Conservation (phyloP, 2,888 invertebrate species). For the Sphaerophoria rueppellii region DNA sequence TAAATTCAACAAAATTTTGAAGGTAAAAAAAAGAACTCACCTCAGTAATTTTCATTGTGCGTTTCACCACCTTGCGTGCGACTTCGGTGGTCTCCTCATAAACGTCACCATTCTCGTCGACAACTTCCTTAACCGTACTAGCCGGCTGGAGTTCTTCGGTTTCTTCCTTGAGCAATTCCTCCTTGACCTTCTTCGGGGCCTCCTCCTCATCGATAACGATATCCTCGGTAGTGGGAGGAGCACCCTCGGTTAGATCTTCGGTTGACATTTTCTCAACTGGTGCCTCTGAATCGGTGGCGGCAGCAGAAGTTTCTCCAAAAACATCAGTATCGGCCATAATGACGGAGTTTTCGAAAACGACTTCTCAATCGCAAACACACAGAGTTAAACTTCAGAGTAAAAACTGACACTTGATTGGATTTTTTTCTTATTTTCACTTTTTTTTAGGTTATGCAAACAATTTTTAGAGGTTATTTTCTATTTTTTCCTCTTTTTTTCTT, state of each 20-base stretch:
- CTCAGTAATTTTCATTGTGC: slow-evolving; percentile 82
- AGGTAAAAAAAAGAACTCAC: slow-evolving; percentile 75
- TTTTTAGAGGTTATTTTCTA: slow-evolving; percentile 70
- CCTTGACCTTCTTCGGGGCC: slow-evolving; percentile 75
- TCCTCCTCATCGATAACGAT: slow-evolving; percentile 55
- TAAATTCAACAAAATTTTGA: background rate
- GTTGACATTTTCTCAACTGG: slow-evolving; percentile 64
- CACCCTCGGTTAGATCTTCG: slow-evolving; percentile 51
- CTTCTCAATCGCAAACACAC: slow-evolving; percentile 39
- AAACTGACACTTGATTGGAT: slow-evolving; percentile 42
- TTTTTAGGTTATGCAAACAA: slow-evolving; percentile 73
- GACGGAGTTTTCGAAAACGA: slow-evolving; percentile 19
- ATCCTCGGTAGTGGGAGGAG: slow-evolving; percentile 40
- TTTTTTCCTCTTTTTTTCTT: background rate
- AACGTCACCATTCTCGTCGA: slow-evolving; percentile 81
- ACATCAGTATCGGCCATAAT: slow-evolving; percentile 81
- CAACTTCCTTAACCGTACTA: slow-evolving; percentile 79
- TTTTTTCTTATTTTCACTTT: slow-evolving; percentile 38
- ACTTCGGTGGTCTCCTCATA: slow-evolving; percentile 81
- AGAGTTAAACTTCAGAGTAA: slow-evolving; percentile 4
- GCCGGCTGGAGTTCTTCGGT: slow-evolving; percentile 76
- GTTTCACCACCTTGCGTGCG: slow-evolving; percentile 81
- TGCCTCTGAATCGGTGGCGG: too few species aligned
- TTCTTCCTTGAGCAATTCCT: slow-evolving; percentile 76
- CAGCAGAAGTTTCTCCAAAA: slow-evolving; percentile 74